These are phyloP conservation scores for Bos javanicus DNA, from an alignment of 2,113 vertebrate species.

Conservation along the genomic window DNA sequence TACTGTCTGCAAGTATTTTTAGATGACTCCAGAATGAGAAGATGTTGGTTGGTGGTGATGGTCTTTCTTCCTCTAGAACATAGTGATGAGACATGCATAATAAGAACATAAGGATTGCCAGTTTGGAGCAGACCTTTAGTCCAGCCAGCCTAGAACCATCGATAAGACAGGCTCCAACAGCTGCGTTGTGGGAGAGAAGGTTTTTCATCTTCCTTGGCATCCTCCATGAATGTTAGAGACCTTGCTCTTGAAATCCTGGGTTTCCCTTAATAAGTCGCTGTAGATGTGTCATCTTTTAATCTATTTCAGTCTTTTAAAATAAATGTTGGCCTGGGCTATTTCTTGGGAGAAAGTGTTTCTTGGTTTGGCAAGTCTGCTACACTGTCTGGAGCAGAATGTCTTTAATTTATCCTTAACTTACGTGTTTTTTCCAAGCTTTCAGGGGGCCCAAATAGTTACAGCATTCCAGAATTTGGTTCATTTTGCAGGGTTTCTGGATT, in stretches of 20 bases:
- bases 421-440: background rate
- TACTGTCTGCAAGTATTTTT: slow-evolving; percentile 83
- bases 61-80: slow-evolving; percentile 65
- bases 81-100: slow-evolving; percentile 12
- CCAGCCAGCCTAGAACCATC: background rate
- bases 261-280: slow-evolving; percentile 42
- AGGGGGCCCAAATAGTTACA: background rate
- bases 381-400: background rate
- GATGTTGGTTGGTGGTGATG: slow-evolving; percentile 70
- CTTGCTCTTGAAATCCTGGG: slow-evolving; percentile 31
- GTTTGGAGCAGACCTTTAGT: slow-evolving; percentile 48
- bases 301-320: slow-evolving; percentile 26
- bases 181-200: slow-evolving; percentile 28
- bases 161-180: background rate
- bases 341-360: slow-evolving; percentile 36
- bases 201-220: slow-evolving; percentile 10
- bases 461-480: background rate
- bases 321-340: background rate
- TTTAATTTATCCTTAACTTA: background rate
- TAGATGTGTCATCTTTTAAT: slow-evolving; percentile 19
- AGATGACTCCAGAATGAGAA: slow-evolving; percentile 76
- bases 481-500: background rate
- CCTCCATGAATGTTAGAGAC: background rate
- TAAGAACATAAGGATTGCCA: slow-evolving; percentile 26
- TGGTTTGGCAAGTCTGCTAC: background rate